A percentile compares a stretch with the other conserved stretches of the same genome.
Conservation (phyloP, 2,888 invertebrate species). For the Belgica antarctica region DNA sequence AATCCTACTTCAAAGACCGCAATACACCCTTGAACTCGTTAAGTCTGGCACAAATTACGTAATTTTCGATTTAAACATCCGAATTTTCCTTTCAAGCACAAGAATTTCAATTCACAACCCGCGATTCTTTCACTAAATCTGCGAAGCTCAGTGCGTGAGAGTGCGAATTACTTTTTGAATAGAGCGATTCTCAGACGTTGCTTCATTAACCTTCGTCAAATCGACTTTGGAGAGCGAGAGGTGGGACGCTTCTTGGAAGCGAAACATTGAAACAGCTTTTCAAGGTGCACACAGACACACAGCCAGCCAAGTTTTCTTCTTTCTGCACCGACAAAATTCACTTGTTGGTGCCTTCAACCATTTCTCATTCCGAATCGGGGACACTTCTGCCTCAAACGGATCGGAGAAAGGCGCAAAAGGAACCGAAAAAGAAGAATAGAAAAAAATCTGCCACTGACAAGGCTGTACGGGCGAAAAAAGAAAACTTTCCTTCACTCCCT, state of each 20-base stretch:
- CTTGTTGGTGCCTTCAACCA: constrained; percentile 7
- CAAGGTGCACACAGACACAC: neutral
- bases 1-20: too few relatives aligned
- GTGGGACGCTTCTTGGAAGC: neutral
- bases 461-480: neutral
- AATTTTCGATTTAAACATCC: neutral
- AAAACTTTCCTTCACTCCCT: constrained; percentile 5
- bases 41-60: neutral
- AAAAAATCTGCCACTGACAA: constrained; percentile 18
- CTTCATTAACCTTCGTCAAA: constrained; percentile 35
- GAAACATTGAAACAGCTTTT: neutral
- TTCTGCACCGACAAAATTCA: neutral
- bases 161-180: neutral
- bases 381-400: neutral
- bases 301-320: neutral
- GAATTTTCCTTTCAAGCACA: neutral
- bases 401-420: neutral
- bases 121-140: neutral
- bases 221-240: constrained; percentile 11
- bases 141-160: neutral
- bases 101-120: too few relatives aligned
- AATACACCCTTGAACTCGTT: too few relatives aligned
- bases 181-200: neutral
- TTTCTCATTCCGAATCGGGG: constrained; percentile 2
- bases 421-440: too few relatives aligned